Conservation (phyloP, 2,888 invertebrate species). For the Diploptera punctata region DNA sequence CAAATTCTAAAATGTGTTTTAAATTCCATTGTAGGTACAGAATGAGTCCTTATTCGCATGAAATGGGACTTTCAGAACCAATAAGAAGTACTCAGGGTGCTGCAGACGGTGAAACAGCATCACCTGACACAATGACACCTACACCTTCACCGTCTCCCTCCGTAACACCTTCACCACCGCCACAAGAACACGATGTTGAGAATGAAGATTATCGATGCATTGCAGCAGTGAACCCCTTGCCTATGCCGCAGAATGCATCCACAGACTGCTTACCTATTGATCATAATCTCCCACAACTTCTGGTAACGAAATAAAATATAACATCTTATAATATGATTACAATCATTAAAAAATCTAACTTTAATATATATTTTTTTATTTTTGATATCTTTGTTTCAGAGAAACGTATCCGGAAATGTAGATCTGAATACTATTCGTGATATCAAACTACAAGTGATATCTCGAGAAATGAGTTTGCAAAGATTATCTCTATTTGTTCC, state of each 20-base stretch:
- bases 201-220: background rate
- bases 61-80: constrained; percentile 35
- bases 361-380: too few relatives aligned
- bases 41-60: background rate
- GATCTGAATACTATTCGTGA: constrained; percentile 61
- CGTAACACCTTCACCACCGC: constrained; percentile 26
- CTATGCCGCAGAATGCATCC: background rate
- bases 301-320: too few relatives aligned
- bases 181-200: background rate
- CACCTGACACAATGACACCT: constrained; percentile 20
- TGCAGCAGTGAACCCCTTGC: background rate
- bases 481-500: constrained; percentile 68
- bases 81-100: background rate
- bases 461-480: constrained; percentile 68
- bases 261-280: constrained; percentile 41
- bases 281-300: constrained; percentile 38
- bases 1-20: background rate
- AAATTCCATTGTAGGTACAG: background rate
- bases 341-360: too few relatives aligned
- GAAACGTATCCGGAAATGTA: constrained; percentile 57
- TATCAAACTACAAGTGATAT: constrained; percentile 68
- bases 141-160: constrained; percentile 23
- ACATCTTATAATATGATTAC: too few relatives aligned
- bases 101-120: constrained; percentile 14
- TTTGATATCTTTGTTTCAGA: too few relatives aligned